Percentiles rank a stretch among this genome's conserved stretches.
Evolutionary conservation across 2,113 vertebrate genomes (phyloP).

Genomic region (Cettia cetti): DNA sequence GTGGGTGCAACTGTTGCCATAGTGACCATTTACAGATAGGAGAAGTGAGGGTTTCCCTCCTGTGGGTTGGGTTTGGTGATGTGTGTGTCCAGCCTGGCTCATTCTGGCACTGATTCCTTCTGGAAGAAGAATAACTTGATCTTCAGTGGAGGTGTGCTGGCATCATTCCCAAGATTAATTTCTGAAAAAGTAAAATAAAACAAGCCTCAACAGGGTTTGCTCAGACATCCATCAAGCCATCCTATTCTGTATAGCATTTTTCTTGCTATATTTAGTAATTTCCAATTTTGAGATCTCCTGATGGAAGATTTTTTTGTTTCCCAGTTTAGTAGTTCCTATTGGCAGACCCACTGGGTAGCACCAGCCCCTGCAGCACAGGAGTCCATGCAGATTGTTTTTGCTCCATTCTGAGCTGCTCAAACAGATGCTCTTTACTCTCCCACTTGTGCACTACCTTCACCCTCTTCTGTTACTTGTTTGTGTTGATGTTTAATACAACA

Average conservation of each 20-base stretch:
- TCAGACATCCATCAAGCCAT: background rate
- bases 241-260: background rate
- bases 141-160: background rate
- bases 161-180: background rate
- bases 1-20: background rate
- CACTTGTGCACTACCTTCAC: background rate
- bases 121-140: no score
- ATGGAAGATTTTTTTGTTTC: background rate
- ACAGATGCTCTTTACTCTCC: background rate
- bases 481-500: background rate
- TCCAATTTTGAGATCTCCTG: background rate
- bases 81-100: background rate
- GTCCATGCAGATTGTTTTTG: background rate
- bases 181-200: background rate
- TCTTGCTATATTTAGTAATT: background rate
- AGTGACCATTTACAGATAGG: background rate
- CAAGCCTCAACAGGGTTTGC: background rate
- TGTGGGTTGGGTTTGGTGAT: accelerated
- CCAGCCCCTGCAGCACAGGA: no score
- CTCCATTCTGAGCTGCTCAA: background rate
- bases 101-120: background rate
- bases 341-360: background rate
- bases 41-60: background rate
- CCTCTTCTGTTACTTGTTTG: background rate
- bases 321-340: background rate